Evolutionary conservation across 2,797 vertebrate genomes (phyloP).

Genomic region (Geotrypetes seraphini): DNA sequence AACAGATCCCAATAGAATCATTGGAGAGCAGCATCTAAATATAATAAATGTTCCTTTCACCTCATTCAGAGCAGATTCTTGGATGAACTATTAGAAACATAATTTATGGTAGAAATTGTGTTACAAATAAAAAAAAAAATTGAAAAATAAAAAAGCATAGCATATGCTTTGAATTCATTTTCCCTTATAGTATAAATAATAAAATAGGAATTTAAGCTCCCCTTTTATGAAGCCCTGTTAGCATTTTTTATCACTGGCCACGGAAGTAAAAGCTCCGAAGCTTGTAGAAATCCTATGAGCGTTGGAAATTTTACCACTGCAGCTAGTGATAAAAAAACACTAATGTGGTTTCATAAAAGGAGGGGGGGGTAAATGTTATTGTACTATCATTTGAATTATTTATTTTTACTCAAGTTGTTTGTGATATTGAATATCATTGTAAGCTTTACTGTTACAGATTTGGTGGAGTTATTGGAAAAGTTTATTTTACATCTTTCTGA

Average conservation of each 20-base stretch:
- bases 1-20: constrained; percentile 33
- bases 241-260: no score
- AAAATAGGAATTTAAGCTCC: constrained; percentile 4
- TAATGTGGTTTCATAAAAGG: no score
- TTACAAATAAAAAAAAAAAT: constrained; percentile 30
- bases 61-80: constrained; percentile 31
- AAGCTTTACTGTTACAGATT: constrained; percentile 53
- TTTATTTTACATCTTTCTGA: constrained; percentile 65
- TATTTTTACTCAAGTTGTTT: no score
- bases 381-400: no score
- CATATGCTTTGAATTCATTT: constrained; percentile 20
- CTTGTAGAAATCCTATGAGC: no score
- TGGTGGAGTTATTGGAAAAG: constrained; percentile 76
- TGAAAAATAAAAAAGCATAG: constrained; percentile 24
- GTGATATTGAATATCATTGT: constrained; percentile 26
- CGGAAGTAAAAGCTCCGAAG: no score
- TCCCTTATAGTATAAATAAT: constrained; percentile 8
- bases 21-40: constrained; percentile 19
- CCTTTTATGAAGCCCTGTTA: no score
- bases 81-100: constrained; percentile 40
- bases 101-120: constrained; percentile 26
- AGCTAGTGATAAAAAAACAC: no score
- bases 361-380: no score
- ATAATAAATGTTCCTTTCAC: constrained; percentile 15
- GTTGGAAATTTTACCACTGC: no score